A percentile compares a stretch with the other conserved stretches of the same genome.
Evolutionary conservation across 2,797 vertebrate species (phyloP).

Genomic region (Hybognathus amarus): DNA sequence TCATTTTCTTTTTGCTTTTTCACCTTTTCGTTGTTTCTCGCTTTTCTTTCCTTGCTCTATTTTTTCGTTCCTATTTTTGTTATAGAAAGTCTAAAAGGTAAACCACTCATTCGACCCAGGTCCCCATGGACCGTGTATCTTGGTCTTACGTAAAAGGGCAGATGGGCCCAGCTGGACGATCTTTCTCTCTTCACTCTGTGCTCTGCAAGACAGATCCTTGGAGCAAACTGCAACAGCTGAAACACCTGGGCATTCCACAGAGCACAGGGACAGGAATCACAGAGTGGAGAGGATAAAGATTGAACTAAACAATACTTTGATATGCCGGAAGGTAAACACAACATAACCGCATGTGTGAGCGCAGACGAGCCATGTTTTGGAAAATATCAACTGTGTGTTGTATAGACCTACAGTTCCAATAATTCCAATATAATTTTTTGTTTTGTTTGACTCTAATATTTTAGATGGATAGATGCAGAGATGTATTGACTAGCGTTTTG

Average conservation of each 20-base stretch:
- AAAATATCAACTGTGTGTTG: background rate
- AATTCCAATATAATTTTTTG: no score
- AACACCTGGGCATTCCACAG: slow-evolving; percentile 56
- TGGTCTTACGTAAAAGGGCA: slow-evolving; percentile 74
- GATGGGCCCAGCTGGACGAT: slow-evolving; percentile 72
- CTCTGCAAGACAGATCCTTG: slow-evolving; percentile 30
- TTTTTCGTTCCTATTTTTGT: background rate
- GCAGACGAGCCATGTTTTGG: slow-evolving; percentile 4
- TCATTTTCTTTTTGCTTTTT: background rate
- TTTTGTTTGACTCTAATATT: background rate
- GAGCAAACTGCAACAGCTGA: slow-evolving; percentile 32
- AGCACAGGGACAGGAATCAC: background rate
- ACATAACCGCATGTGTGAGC: background rate
- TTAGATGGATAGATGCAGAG: background rate
- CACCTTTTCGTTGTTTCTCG: background rate
- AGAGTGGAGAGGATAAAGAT: slow-evolving; percentile 13
- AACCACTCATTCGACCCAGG: slow-evolving; percentile 24
- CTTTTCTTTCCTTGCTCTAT: background rate
- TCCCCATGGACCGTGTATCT: slow-evolving; percentile 35
- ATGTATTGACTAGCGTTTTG: background rate
- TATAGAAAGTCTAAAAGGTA: background rate
- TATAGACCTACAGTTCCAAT: background rate
- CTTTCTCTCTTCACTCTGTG: slow-evolving; percentile 24
- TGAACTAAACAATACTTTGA: slow-evolving; percentile 16
- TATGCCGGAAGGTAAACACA: slow-evolving; percentile 17